These are phyloP conservation scores for Poeciliopsis turneri DNA, from an alignment of 2,797 vertebrate species.

Conservation along the genomic window DNA sequence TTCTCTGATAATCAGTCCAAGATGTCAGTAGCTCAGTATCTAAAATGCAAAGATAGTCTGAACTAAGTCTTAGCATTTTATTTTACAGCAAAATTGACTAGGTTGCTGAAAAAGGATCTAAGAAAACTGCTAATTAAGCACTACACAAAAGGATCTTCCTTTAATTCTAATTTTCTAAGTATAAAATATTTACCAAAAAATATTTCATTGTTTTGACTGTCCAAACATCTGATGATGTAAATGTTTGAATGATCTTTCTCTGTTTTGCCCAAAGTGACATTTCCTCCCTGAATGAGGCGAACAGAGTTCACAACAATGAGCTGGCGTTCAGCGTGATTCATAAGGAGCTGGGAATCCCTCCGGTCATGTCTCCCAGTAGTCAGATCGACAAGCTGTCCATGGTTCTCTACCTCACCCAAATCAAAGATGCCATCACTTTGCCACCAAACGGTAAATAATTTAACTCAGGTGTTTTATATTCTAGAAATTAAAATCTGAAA, in stretches of 20 bases:
- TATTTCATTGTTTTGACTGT: not conserved
- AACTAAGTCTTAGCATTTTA: not conserved
- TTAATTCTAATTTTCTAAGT: not conserved
- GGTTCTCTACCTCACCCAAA: conserved; percentile 92
- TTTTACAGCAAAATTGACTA: not conserved
- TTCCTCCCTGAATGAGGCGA: conserved; percentile 72
- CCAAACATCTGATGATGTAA: not conserved
- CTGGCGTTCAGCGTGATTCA: conserved; percentile 84
- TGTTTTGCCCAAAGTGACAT: conserved; percentile 80
- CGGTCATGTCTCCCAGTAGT: conserved; percentile 84
- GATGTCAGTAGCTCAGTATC: not conserved
- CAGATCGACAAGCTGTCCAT: conserved; percentile 87
- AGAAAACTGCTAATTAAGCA: not conserved
- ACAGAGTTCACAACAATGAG: conserved; percentile 79
- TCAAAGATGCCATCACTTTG: conserved; percentile 81
- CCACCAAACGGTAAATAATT: conserved; percentile 70
- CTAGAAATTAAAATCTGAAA: not conserved
- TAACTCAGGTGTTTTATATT: not conserved
- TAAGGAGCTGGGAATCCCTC: conserved; percentile 89
- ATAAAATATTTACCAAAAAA: not conserved
- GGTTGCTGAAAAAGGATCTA: not conserved
- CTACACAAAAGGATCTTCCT: not conserved
- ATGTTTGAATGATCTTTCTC: not conserved
- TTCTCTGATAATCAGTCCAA: not conserved
- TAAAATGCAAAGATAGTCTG: not conserved